phyloP scores from a whole-genome alignment of 30 jellyfish, hydroid and myxozoan genomes.

The Clytia hemisphaerica region DNA sequence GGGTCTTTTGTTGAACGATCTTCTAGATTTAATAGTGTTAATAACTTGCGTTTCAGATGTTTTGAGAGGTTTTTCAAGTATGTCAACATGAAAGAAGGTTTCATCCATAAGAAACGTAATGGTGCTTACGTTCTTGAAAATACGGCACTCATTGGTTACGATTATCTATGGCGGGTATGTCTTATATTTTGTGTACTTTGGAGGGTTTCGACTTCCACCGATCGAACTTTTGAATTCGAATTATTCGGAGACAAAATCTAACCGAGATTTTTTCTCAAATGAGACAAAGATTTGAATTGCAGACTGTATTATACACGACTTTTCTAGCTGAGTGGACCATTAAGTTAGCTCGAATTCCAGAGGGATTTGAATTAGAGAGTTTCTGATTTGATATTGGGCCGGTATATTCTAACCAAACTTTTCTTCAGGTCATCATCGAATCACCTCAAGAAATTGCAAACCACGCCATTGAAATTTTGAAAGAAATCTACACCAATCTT shows the following conservation, averaged over 20 bases:
- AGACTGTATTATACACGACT: no score
- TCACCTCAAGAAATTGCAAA: constrained; percentile 64
- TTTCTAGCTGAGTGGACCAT: no score
- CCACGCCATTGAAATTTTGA: constrained; percentile 73
- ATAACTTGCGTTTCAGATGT: constrained; percentile 46
- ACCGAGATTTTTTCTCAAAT: no score
- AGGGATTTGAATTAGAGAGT: no score
- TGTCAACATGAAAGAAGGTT: constrained; percentile 75
- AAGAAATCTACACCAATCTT: constrained; percentile 76
- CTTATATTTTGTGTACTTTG: neutral
- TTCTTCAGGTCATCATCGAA: constrained; percentile 55
- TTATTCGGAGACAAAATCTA: no score
- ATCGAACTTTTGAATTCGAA: no score
- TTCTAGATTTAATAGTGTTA: neutral
- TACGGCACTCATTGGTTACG: constrained; percentile 74
- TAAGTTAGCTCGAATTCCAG: neutral
- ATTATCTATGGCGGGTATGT: constrained; percentile 82
- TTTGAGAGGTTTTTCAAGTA: constrained; percentile 87
- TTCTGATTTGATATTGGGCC: neutral
- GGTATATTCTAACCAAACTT: no score
- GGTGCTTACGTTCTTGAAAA: constrained; percentile 79
- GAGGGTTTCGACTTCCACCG: no score
- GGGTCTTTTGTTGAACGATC: neutral
- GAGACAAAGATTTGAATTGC: no score
- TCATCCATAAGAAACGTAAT: constrained; percentile 64